Conservation (phyloP, 2,888 invertebrate genomes). For the Caenorhabditis angaria region DNA sequence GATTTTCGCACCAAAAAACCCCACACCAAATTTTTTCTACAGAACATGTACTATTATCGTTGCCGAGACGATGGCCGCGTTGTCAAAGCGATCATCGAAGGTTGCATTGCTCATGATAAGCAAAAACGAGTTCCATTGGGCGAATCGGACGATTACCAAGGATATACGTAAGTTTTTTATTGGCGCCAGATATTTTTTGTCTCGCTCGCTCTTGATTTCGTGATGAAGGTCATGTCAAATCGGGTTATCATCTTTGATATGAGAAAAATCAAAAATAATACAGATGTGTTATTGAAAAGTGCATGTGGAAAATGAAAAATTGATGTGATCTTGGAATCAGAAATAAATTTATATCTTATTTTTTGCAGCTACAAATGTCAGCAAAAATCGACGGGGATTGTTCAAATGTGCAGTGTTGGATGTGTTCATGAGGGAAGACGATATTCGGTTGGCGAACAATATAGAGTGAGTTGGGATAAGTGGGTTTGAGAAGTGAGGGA, state of each 20-base stretch:
- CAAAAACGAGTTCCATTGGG: conserved; percentile 55
- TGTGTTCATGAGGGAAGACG: conserved; percentile 61
- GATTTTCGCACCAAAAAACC: too few species aligned
- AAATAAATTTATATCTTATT: too few species aligned
- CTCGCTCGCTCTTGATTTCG: too few species aligned
- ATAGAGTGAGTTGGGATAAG: conserved; percentile 48
- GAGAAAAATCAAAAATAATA: not conserved
- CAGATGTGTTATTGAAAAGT: not conserved
- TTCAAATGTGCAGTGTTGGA: conserved; percentile 67
- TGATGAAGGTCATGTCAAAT: too few species aligned
- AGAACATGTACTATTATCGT: conserved; percentile 62
- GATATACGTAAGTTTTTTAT: conserved; percentile 55
- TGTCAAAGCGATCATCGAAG: conserved; percentile 55
- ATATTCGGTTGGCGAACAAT: conserved; percentile 64
- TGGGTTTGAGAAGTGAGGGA: not conserved
- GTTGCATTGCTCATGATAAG: conserved; percentile 62
- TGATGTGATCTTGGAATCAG: not conserved
- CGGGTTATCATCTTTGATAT: not conserved
- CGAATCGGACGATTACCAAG: conserved; percentile 57
- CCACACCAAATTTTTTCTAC: conserved; percentile 15
- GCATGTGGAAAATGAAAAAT: not conserved
- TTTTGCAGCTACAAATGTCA: conserved; percentile 66
- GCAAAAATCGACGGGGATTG: conserved; percentile 57
- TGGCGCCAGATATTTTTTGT: too few species aligned
- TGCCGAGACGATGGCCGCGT: conserved; percentile 60